Conservation (phyloP, 2,797 vertebrate species). For the Acomys russatus region DNA sequence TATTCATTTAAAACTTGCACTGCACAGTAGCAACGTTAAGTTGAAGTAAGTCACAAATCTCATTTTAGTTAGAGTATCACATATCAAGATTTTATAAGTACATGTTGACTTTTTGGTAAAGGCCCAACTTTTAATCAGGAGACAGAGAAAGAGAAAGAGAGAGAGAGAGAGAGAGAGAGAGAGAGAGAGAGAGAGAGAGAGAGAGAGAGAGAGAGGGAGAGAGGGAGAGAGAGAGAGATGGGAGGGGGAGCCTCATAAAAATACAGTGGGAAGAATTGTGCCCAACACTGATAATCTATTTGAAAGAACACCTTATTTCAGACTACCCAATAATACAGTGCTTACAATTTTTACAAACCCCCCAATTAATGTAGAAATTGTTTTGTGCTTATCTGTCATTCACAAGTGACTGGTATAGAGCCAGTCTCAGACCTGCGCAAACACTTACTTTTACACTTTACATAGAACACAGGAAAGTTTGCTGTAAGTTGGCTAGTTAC, state of each 20-base stretch:
- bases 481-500: constrained; percentile 63
- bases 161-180: background rate
- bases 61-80: constrained; percentile 72
- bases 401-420: constrained; percentile 86
- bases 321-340: constrained; percentile 83
- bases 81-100: constrained; percentile 80
- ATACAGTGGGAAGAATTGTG: constrained; percentile 57
- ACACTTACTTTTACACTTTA: constrained; percentile 87
- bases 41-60: constrained; percentile 77
- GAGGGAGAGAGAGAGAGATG: constrained; percentile 16
- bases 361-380: constrained; percentile 89
- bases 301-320: constrained; percentile 82
- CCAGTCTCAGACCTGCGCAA: constrained; percentile 86
- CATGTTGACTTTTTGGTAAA: constrained; percentile 80
- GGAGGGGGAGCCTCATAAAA: constrained; percentile 47
- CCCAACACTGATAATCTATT: constrained; percentile 78
- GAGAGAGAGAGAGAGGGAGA: background rate
- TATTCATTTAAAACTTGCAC: constrained; percentile 78
- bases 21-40: constrained; percentile 80
- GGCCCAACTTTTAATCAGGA: constrained; percentile 68
- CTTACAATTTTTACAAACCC: constrained; percentile 87
- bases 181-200: background rate
- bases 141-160: constrained; percentile 46
- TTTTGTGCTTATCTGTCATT: constrained; percentile 89
- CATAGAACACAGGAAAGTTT: constrained; percentile 80